Evolutionary conservation across 2,888 invertebrate species (phyloP).

Genomic region (Pyrrhia umbra): DNA sequence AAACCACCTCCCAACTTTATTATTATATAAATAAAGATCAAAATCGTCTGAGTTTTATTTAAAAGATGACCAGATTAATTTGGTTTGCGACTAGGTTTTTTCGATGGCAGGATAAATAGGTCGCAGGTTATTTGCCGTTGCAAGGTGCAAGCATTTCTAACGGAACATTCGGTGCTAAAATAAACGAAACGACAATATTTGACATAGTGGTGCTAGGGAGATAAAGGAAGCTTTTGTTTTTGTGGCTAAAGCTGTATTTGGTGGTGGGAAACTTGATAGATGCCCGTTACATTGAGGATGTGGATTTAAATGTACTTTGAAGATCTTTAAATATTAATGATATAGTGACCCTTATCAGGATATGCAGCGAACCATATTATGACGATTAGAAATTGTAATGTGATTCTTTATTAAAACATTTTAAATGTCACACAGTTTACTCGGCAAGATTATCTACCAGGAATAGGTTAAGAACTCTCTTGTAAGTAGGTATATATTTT

Average conservation of each 20-base stretch:
- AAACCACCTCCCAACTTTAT: not conserved
- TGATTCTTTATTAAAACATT: too few species aligned
- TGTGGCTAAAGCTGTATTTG: conserved; percentile 74
- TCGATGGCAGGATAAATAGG: conserved; percentile 83
- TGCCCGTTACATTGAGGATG: conserved; percentile 45
- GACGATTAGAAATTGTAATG: too few species aligned
- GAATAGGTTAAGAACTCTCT: too few species aligned
- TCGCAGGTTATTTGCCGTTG: conserved; percentile 89
- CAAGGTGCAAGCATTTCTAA: conserved; percentile 87
- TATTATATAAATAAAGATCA: rapidly evolving
- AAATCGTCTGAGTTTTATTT: conserved; percentile 17
- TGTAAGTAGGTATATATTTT: too few species aligned
- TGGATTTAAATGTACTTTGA: conserved; percentile 10
- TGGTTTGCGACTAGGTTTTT: conserved; percentile 73
- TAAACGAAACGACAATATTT: conserved; percentile 81
- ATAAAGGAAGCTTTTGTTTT: conserved; percentile 83
- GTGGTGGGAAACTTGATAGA: conserved; percentile 60
- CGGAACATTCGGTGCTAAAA: conserved; percentile 84
- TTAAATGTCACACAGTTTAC: too few species aligned
- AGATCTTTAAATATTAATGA: too few species aligned
- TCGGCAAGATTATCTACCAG: too few species aligned
- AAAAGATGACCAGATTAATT: not conserved
- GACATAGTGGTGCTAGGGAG: conserved; percentile 75
- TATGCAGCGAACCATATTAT: too few species aligned
- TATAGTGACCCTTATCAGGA: too few species aligned